These are phyloP conservation scores for Podargus strigoides DNA, from an alignment of 2,797 vertebrate genomes.

Conservation along the genomic window DNA sequence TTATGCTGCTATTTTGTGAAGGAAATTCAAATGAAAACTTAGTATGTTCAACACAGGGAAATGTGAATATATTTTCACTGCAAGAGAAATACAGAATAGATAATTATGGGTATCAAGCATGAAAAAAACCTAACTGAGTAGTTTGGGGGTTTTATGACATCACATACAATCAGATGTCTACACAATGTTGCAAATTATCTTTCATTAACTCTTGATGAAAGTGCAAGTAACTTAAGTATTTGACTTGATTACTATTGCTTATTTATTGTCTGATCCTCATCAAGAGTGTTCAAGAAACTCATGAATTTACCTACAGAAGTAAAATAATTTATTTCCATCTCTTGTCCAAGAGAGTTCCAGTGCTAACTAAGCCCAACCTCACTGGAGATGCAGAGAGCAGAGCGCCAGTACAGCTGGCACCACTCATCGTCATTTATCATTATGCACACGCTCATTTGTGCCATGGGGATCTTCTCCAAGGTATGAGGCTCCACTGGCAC, in stretches of 20 bases:
- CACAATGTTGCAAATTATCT: neutral
- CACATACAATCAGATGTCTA: neutral
- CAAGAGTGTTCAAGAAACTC: neutral
- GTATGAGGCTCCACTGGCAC: accelerated
- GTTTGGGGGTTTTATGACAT: neutral
- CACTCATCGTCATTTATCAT: accelerated
- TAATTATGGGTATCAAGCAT: neutral
- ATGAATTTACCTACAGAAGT: neutral
- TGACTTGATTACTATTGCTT: neutral
- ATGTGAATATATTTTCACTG: neutral
- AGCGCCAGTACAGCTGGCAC: accelerated
- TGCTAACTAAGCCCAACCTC: neutral
- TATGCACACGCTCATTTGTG: neutral
- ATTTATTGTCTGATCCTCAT: neutral
- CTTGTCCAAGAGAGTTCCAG: neutral
- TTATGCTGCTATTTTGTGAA: neutral
- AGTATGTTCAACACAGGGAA: neutral
- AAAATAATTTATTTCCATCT: neutral
- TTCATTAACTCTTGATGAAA: neutral
- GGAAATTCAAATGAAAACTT: neutral
- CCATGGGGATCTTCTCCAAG: neutral
- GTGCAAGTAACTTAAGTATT: neutral
- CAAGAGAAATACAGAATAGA: neutral
- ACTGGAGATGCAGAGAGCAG: neutral
- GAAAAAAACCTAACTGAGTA: neutral